Percentiles rank a stretch among this genome's conserved stretches.
Conservation (phyloP, 2,797 vertebrate genomes). For the Sarcophilus harrisii region DNA sequence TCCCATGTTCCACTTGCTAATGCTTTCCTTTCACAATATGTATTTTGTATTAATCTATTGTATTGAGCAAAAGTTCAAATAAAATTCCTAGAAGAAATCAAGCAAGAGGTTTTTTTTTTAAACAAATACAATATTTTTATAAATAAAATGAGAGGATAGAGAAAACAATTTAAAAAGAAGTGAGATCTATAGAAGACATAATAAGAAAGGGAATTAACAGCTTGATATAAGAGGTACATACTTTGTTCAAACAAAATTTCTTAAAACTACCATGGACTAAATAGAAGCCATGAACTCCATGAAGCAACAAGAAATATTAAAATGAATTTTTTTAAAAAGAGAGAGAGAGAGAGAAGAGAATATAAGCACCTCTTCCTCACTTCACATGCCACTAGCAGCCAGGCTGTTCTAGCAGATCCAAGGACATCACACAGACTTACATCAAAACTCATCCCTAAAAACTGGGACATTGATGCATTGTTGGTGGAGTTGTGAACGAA, state of each 20-base stretch:
- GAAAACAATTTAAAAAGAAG: background rate
- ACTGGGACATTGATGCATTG: no score
- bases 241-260: background rate
- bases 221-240: background rate
- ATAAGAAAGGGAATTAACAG: background rate
- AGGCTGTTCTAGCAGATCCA: background rate
- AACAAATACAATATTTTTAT: background rate
- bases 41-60: background rate
- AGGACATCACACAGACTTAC: background rate
- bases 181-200: background rate
- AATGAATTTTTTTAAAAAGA: background rate
- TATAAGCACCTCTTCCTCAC: background rate
- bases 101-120: background rate
- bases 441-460: background rate
- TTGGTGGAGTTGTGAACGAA: no score
- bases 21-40: background rate
- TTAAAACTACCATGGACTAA: background rate
- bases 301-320: background rate
- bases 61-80: background rate
- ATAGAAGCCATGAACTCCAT: background rate
- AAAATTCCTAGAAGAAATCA: background rate
- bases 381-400: background rate
- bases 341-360: background rate
- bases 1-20: background rate
- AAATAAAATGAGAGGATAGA: background rate